phyloP scores from a whole-genome alignment of 2,113 vertebrate genomes.

The Piliocolobus tephrosceles region DNA sequence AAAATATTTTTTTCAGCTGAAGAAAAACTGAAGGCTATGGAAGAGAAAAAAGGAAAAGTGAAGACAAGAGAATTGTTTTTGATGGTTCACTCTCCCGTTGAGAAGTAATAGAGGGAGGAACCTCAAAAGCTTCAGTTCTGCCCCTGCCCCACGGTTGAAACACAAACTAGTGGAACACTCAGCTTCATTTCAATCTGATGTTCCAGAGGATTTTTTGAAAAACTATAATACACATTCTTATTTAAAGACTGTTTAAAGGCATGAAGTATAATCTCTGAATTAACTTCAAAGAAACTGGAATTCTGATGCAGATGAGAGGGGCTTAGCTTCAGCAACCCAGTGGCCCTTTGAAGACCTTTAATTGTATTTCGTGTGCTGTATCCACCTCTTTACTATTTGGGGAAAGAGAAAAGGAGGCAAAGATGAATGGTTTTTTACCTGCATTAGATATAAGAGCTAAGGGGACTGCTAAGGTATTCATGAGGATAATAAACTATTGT shows the following conservation, averaged over 20 bases:
- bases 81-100: neutral
- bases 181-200: conserved; percentile 43
- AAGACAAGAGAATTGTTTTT: neutral
- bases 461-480: neutral
- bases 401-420: conserved; percentile 22
- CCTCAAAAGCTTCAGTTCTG: neutral
- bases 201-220: conserved; percentile 30
- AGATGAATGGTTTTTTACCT: conserved; percentile 31
- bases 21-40: conserved; percentile 36
- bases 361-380: neutral
- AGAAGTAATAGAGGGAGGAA: neutral
- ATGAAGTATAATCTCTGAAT: conserved; percentile 57
- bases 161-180: neutral
- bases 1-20: conserved; percentile 14
- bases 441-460: conserved; percentile 17
- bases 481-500: conserved; percentile 35
- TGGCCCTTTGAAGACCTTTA: conserved; percentile 61
- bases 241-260: conserved; percentile 63
- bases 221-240: conserved; percentile 31
- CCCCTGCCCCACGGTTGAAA: neutral
- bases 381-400: neutral
- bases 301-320: conserved; percentile 51
- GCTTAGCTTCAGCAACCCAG: neutral
- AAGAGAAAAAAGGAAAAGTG: neutral
- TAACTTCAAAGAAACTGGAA: conserved; percentile 73